A percentile compares a stretch with the other conserved stretches of the same genome.
Conservation (phyloP, 2,888 invertebrate species). For the Trichopoda pennipes region DNA sequence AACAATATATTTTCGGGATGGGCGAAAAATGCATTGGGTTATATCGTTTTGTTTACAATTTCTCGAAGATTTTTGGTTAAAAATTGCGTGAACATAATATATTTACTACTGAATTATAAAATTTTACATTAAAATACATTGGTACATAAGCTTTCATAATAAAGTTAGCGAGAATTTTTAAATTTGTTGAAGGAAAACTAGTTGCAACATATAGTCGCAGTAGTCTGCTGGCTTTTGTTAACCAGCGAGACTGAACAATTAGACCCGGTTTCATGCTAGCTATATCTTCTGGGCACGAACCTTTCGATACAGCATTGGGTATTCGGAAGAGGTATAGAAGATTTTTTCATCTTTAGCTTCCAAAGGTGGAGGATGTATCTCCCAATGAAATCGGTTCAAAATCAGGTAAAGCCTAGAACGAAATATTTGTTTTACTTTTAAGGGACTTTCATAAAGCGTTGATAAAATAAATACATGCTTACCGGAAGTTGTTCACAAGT, state of each 20-base stretch:
- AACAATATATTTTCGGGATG: conserved; percentile 15
- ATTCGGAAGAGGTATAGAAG: conserved; percentile 12
- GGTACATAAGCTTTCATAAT: conserved; percentile 29
- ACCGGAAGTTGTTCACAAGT: conserved; percentile 24
- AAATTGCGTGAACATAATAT: conserved; percentile 27
- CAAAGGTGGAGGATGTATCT: conserved; percentile 14
- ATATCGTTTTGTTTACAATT: conserved; percentile 27
- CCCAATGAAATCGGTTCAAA: conserved; percentile 6
- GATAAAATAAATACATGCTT: conserved; percentile 8
- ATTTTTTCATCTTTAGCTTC: conserved; percentile 5
- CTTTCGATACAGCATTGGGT: conserved; percentile 26
- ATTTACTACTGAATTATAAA: conserved; percentile 28
- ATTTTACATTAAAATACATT: conserved; percentile 31
- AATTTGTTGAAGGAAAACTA: conserved; percentile 30
- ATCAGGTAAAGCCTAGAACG: conserved; percentile 2
- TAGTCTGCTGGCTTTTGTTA: conserved; percentile 14
- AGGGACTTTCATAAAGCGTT: neutral
- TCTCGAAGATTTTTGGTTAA: conserved; percentile 30
- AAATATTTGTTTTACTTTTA: conserved; percentile 16
- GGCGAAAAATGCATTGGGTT: conserved; percentile 36
- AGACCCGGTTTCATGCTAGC: conserved; percentile 27
- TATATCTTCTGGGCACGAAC: conserved; percentile 30
- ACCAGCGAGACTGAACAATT: conserved; percentile 18
- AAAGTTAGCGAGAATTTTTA: conserved; percentile 29
- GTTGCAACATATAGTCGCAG: conserved; percentile 16